phyloP scores from a whole-genome alignment of 2,113 vertebrate genomes.

The Empidonax alnorum region DNA sequence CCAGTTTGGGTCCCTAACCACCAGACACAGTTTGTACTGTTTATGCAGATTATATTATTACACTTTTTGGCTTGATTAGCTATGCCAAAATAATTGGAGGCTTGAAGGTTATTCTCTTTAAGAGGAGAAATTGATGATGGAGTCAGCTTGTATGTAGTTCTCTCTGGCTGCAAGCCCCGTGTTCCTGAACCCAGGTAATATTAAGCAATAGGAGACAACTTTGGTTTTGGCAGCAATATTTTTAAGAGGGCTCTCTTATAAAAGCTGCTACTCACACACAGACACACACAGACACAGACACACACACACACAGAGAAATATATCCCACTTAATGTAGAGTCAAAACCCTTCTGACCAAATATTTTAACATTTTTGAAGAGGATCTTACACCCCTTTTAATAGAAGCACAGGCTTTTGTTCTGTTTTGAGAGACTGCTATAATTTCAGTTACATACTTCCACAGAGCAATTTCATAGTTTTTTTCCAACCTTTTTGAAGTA shows the following conservation, averaged over 20 bases:
- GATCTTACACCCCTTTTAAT: neutral
- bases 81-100: neutral
- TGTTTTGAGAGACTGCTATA: neutral
- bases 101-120: neutral
- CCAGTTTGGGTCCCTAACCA: neutral
- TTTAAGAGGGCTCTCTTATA: neutral
- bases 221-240: neutral
- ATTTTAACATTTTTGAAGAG: neutral
- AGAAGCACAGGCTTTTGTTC: neutral
- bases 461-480: neutral
- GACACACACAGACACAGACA: neutral
- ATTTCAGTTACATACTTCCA: neutral
- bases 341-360: neutral
- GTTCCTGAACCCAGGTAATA: neutral
- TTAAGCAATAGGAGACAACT: neutral
- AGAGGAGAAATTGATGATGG: neutral
- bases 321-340: neutral
- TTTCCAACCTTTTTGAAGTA: neutral
- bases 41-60: neutral
- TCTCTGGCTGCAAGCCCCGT: neutral
- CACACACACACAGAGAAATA: neutral
- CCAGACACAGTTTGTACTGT: conserved; percentile 20
- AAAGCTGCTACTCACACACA: neutral
- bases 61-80: neutral
- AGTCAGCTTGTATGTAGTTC: neutral